These are phyloP conservation scores for Oxycera nigricornis DNA, from an alignment of 2,888 invertebrate genomes.

Conservation along the genomic window DNA sequence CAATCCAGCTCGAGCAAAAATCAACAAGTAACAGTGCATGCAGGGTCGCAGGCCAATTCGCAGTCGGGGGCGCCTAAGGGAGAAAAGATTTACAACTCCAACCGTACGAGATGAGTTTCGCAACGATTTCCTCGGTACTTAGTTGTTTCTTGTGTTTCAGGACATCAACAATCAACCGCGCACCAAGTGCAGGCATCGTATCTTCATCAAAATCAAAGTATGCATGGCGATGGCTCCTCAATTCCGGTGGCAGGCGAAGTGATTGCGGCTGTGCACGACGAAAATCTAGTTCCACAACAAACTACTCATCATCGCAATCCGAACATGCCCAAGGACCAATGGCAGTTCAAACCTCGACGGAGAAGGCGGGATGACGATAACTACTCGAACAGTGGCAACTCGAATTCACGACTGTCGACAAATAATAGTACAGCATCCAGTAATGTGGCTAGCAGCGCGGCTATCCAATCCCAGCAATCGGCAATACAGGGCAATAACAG, in stretches of 20 bases:
- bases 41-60: background rate
- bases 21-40: slow-evolving; percentile 34
- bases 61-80: slow-evolving; percentile 9
- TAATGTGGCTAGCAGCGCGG: background rate
- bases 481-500: slow-evolving; percentile 6
- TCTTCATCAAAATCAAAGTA: slow-evolving; percentile 44
- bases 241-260: slow-evolving; percentile 50
- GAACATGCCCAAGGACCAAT: slow-evolving; percentile 57
- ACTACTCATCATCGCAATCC: slow-evolving; percentile 44
- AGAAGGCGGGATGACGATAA: slow-evolving; percentile 59
- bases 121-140: too few species aligned
- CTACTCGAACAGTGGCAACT: slow-evolving; percentile 42
- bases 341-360: slow-evolving; percentile 62
- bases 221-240: slow-evolving; percentile 34
- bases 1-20: slow-evolving; percentile 25
- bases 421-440: slow-evolving; percentile 23
- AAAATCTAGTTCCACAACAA: slow-evolving; percentile 41
- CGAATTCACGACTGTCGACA: slow-evolving; percentile 32
- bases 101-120: background rate
- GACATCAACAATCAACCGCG: slow-evolving; percentile 19
- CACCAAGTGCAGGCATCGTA: slow-evolving; percentile 12
- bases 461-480: slow-evolving; percentile 19
- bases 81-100: slow-evolving; percentile 20
- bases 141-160: background rate
- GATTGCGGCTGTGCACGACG: slow-evolving; percentile 50